These are phyloP conservation scores for Abramis brama DNA, from an alignment of 2,113 vertebrate species.

Conservation along the genomic window DNA sequence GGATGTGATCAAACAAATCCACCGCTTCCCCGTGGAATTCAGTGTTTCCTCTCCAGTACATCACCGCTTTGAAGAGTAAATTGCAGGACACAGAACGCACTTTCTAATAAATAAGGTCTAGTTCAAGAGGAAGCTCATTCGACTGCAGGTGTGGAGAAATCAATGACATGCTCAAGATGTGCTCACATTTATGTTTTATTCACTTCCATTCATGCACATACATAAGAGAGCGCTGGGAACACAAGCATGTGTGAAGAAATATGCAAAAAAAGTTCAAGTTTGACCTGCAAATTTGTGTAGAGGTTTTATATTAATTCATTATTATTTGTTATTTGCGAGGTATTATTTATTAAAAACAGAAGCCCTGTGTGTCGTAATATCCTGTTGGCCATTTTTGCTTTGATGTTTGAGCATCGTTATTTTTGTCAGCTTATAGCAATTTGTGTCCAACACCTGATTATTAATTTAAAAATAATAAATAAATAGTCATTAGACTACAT, in stretches of 20 bases:
- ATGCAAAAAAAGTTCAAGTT: background rate
- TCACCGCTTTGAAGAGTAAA: constrained; percentile 45
- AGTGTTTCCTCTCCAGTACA: constrained; percentile 5
- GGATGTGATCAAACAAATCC: constrained; percentile 48
- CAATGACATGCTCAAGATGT: background rate
- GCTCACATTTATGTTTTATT: too few relatives aligned
- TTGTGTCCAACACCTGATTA: background rate
- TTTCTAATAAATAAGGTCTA: background rate
- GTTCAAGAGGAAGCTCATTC: background rate
- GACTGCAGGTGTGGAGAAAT: background rate
- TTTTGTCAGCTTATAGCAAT: background rate
- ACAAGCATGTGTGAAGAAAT: background rate
- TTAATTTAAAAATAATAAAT: too few relatives aligned
- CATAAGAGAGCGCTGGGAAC: background rate
- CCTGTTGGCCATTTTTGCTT: background rate
- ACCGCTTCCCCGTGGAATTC: background rate
- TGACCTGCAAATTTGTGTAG: background rate
- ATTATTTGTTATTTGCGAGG: background rate
- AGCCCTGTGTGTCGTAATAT: background rate
- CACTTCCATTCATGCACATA: background rate
- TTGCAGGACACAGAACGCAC: background rate
- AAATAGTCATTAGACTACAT: too few relatives aligned
- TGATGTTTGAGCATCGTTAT: background rate
- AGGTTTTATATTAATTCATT: background rate
- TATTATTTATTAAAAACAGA: background rate